Conservation (phyloP, 1,140 invertebrate species). For the Drosophila parvula region DNA sequence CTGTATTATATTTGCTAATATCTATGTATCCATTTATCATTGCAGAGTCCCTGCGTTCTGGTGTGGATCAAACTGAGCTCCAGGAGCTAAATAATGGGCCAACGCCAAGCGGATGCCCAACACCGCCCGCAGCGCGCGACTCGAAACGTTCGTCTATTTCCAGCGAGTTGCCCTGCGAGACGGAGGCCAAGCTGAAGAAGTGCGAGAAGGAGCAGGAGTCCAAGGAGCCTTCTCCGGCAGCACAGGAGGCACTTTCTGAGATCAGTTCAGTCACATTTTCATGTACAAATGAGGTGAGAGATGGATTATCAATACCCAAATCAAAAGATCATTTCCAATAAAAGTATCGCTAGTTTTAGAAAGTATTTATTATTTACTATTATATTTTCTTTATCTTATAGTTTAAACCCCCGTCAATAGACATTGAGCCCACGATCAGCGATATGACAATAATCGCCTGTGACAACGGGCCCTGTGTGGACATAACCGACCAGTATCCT, state of each 20-base stretch:
- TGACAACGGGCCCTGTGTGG: slow-evolving; percentile 7
- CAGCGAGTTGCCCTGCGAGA: slow-evolving; percentile 59
- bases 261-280: background rate
- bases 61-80: slow-evolving; percentile 61
- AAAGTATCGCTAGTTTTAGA: too few species aligned
- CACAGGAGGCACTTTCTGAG: slow-evolving; percentile 2
- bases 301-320: too few species aligned
- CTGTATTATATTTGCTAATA: too few species aligned
- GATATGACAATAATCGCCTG: slow-evolving; percentile 22
- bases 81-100: slow-evolving; percentile 53
- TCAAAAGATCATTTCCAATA: too few species aligned
- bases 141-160: slow-evolving; percentile 60
- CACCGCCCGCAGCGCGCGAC: slow-evolving; percentile 39
- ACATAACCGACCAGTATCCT: slow-evolving; percentile 42
- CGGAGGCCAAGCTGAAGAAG: slow-evolving; percentile 59
- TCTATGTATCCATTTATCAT: background rate
- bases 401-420: background rate
- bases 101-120: slow-evolving; percentile 16
- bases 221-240: background rate
- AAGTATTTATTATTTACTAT: background rate
- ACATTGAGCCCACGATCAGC: slow-evolving; percentile 10
- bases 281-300: slow-evolving; percentile 44
- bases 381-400: background rate
- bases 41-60: slow-evolving; percentile 70
- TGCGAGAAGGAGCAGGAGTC: slow-evolving; percentile 35